Conservation (phyloP, 1,140 invertebrate species). For the Drosophila setifemur region DNA sequence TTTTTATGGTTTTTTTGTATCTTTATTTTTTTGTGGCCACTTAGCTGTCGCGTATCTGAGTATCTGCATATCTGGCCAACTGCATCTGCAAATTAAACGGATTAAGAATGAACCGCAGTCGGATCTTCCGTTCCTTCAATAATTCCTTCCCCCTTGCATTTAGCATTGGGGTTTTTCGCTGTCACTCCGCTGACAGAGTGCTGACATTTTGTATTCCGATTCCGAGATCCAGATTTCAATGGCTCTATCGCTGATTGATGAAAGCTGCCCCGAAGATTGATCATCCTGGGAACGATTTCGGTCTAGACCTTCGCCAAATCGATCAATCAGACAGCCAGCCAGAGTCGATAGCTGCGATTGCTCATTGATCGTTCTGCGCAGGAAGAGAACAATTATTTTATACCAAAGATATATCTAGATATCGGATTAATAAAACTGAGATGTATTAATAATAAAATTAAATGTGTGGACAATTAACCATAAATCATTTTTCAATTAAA, state of each 20-base stretch:
- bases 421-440: too few species aligned
- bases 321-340: conserved; percentile 22
- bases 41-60: conserved; percentile 17
- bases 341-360: conserved; percentile 7
- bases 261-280: conserved; percentile 53
- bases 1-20: conserved; percentile 13
- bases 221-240: conserved; percentile 63
- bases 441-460: too few species aligned
- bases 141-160: background rate
- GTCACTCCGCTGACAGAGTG: conserved; percentile 53
- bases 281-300: conserved; percentile 19
- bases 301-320: conserved; percentile 26
- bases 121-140: conserved; percentile 12
- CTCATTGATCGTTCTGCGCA: background rate
- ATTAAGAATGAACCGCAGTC: conserved; percentile 20
- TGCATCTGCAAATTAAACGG: conserved; percentile 45
- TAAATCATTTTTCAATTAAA: too few species aligned
- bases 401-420: too few species aligned
- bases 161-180: conserved; percentile 4
- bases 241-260: conserved; percentile 57
- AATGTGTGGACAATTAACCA: too few species aligned
- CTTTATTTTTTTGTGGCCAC: background rate
- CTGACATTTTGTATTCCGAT: conserved; percentile 62
- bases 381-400: background rate
- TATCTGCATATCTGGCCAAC: conserved; percentile 38